Evolutionary conservation across 2,113 vertebrate species (phyloP).

Genomic region (Cichladusa arquata): DNA sequence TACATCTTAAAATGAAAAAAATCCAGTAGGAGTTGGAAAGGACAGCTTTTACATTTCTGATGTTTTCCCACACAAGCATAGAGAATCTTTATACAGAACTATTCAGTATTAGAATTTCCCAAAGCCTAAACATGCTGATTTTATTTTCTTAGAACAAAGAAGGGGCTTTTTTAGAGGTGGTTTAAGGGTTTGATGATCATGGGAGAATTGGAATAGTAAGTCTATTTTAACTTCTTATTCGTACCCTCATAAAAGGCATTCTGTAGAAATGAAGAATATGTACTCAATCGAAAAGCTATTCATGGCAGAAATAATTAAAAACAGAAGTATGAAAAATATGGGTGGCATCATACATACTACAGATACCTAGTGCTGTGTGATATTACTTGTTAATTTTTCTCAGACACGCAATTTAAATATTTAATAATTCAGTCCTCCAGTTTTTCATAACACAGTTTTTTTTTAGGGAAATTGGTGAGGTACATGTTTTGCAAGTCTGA

Average conservation of each 20-base stretch:
- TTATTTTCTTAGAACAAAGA: neutral
- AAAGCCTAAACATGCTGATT: neutral
- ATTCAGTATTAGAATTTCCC: neutral
- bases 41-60: slow-evolving; percentile 43
- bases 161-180: neutral
- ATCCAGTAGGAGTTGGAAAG: slow-evolving; percentile 44
- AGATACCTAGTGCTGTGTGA: neutral
- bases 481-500: neutral
- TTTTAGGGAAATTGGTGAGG: neutral
- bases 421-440: neutral
- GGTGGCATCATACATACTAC: neutral
- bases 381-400: neutral
- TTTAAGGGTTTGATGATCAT: neutral
- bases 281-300: neutral
- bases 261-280: neutral
- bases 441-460: neutral
- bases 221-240: neutral
- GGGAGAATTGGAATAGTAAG: neutral
- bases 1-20: slow-evolving; percentile 3
- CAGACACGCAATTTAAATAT: neutral
- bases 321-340: neutral
- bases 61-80: neutral
- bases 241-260: neutral
- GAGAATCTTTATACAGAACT: neutral
- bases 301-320: neutral